Base-by-base conservation (phyloP, 2,888 invertebrate species). In the Caenorhabditis macrosperma region DNA sequence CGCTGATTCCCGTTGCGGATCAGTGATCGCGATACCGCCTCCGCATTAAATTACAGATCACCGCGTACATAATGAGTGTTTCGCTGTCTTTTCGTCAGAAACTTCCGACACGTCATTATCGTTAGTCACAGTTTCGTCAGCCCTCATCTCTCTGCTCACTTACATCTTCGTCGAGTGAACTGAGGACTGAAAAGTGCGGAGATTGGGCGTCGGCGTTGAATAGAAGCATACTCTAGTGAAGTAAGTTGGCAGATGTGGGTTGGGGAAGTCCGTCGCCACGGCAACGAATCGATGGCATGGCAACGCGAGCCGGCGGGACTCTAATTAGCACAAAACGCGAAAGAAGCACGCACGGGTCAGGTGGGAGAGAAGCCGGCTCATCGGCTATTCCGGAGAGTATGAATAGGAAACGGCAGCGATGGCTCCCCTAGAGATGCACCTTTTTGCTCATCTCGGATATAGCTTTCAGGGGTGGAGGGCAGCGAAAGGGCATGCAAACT, bases 371-470 rank as follows among this genome's bases (percentile, higher is more conserved):
- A n/a, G n/a, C n/a, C 38, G 6, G 52, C 52, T 52, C 52, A 52
- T 52, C 26, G 9, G 26, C 9, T 0, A 52, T 52, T 52, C 52
- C 1, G 28, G 7, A 52, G 17, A 15, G 26, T n/a, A 26, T 52
- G 52, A 52, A 52, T 52, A n/a, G n/a, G 52, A 52, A n/a, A 28
- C 24, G 52, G 3, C 52, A 5, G 38, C 12, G 15, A 38, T 38
- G 50, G 4, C 50, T 22, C 50, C 26, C 50, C n/a, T 26, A 26
- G 50, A 50, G 50, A 50, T 26, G 50, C 24, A 26, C 50, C 50
- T 22, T 26, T 15, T 2, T 26, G 24, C 7, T 26, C 22, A 28
- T 7, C n/a, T 2, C 15, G 12, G 1, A 46, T 20, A 5, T n/a
- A 20, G 4, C 52, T 9, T 46, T 46, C 20, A 17, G 33, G 20